Base-by-base conservation (phyloP, 2,113 vertebrate species). In the Nesogale talazaci region DNA sequence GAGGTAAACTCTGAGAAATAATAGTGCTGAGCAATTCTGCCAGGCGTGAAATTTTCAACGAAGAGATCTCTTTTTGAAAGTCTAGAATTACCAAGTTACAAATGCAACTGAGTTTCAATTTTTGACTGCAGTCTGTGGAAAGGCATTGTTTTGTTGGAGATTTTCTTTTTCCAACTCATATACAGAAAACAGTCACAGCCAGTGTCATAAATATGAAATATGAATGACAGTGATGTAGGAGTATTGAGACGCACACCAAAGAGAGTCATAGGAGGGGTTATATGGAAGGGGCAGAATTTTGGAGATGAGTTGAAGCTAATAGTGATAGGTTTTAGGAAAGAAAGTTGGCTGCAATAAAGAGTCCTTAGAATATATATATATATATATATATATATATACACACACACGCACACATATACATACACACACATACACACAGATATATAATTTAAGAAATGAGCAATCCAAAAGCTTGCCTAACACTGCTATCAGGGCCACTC, bases 1-100 rank as follows among this genome's bases (percentile, higher is more conserved):
- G 78, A 87, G 67, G 74, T 82, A 76, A 46, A 91, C 89, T 83
- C 31, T 42, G 67, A 84, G 74, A 87, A 94, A 95, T 78, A 90
- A 69, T 16, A 56, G 23, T 70, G 16, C 59, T 79, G 65, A 57
- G 36, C 46, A 34, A 69, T 90, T 46, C 23, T 61, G 63, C 34
- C 25, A 93, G 75, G 27, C 23, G 77, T 14, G 59, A 91, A 69
- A 8, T 20, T 27, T 27, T 57, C 40, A 29, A 14, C 19, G 77
- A 38, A 79, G 40, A 85, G 29, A 5, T 0, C 1, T 38, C 57
- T 87, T 76, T 82, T 72, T 67, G n/a, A 89, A 74, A 80, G 83
- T 69, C 27, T 22, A 42, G 70, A 89, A 91, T 91, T 38, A 76
- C 23, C 36, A 75, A 63, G 4, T 70, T 77, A 17, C 12, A 92